Base-by-base conservation (phyloP, 2,888 invertebrate genomes). In the Dichetophora obliterata region DNA sequence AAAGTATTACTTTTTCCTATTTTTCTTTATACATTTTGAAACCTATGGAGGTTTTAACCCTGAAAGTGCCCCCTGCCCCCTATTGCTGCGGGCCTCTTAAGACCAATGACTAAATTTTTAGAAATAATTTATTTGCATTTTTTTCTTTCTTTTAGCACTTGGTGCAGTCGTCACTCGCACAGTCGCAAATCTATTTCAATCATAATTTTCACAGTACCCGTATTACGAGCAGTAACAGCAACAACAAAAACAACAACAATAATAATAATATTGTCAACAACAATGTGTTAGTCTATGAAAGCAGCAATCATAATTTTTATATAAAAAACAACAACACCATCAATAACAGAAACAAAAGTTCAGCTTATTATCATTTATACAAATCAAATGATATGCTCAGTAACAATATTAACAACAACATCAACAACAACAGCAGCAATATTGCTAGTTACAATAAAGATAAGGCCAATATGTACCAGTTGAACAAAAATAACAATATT, bases 171-270 rank as follows among this genome's bases (percentile, higher is more conserved):
- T 81, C 78, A 6, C 78, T 74, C 16, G 75, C 76, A 50, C 75
- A 79, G 63, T 63, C 78, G 11, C 80, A 73, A 70, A 72, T 79
- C 65, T 79, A 80, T 77, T 80, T 59, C n/a, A 80, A 77, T 78
- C 78, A 77, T 48, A 82, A 80, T 52, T 82, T 80, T 68, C 76
- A 66, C n/a, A 66, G 19, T 22, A 31, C 6, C 43, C 65, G 52
- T 5, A 54, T 16, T 50, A 31, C 8, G n/a, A 34, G 19, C 63
- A 65, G n/a, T 71, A 73, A 75, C 52, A 69, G 14, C 22, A 37
- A 11, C 69, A 71, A 77, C 74, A 24, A 19, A 1, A 14, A 8
- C 22, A 43, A 22, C 43, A 54, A 19, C 50, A 68, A 22, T 11
- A 34, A 9, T 65, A 71, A 77, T 71, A 80, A 70, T 63, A 77